These are phyloP conservation scores for Gadus macrocephalus DNA, from an alignment of 2,113 vertebrate genomes.

Conservation along the genomic window DNA sequence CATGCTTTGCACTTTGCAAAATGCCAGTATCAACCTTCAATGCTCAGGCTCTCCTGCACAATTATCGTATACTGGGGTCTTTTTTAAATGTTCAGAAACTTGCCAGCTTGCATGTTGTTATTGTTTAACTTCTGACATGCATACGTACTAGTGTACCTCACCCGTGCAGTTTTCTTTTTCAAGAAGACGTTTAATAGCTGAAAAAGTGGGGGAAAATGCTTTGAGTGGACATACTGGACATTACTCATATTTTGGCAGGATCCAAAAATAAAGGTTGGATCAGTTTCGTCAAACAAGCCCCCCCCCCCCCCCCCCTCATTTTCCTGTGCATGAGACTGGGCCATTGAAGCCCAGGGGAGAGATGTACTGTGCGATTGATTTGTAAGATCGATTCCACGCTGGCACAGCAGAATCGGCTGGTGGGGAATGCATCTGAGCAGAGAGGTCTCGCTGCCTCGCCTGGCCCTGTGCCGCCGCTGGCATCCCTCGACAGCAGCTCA, in stretches of 20 bases:
- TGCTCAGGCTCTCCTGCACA: no score
- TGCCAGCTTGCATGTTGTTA: no score
- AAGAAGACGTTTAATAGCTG: no score
- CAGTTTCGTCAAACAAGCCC: constrained; percentile 55
- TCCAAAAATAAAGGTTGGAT: constrained; percentile 48
- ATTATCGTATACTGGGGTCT: no score
- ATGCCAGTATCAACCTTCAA: no score
- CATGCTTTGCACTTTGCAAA: no score
- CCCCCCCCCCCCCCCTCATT: neutral
- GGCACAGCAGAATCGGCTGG: constrained; percentile 28
- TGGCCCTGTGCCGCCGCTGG: constrained; percentile 17
- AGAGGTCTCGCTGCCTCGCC: constrained; percentile 24
- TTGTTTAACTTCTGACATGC: no score
- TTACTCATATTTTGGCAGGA: constrained; percentile 25
- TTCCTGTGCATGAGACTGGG: constrained; percentile 55
- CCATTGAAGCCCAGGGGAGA: constrained; percentile 51
- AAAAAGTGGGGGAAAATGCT: no score
- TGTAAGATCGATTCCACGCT: constrained; percentile 54
- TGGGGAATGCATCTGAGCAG: constrained; percentile 36
- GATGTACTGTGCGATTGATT: constrained; percentile 58
- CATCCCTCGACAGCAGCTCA: constrained; percentile 7
- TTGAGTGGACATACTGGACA: neutral
- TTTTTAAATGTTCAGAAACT: no score
- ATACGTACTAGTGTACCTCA: no score
- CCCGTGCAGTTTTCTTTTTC: no score